A percentile compares a stretch with the other conserved stretches of the same genome.
These are phyloP conservation scores for Sebastes elongatus DNA, from an alignment of 2,797 vertebrate genomes.

Conservation along the genomic window DNA sequence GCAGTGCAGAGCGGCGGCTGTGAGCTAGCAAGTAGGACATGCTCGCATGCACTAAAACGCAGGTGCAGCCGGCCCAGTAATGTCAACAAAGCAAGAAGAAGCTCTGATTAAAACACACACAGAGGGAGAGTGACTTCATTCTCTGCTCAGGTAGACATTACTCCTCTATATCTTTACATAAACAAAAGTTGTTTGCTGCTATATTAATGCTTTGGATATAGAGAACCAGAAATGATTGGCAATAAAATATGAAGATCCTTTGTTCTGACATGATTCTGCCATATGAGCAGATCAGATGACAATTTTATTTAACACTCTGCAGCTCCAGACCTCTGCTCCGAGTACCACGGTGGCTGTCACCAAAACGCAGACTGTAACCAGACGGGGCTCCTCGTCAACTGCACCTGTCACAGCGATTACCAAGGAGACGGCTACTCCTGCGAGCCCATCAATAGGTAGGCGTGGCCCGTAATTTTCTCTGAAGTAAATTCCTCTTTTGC, in stretches of 20 bases:
- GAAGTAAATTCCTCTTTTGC: neutral
- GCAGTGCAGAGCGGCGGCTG: no score
- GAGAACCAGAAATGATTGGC: neutral
- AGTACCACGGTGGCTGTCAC: conserved; percentile 90
- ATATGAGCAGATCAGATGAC: neutral
- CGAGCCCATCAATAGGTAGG: conserved; percentile 86
- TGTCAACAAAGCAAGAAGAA: neutral
- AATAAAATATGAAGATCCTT: neutral
- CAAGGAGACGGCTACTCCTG: conserved; percentile 89
- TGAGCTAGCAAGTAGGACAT: no score
- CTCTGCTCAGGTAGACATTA: neutral
- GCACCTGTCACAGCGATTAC: conserved; percentile 85
- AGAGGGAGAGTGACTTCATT: neutral
- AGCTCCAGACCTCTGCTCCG: conserved; percentile 89
- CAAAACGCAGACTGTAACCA: conserved; percentile 88
- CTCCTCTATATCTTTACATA: neutral
- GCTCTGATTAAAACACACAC: neutral
- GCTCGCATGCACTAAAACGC: no score
- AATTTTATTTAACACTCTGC: conserved; percentile 18
- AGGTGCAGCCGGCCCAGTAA: no score
- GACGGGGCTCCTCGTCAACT: conserved; percentile 80
- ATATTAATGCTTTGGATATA: neutral
- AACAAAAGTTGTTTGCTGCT: fast-evolving
- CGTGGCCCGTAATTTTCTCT: neutral
- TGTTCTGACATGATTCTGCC: neutral